Evolutionary conservation across 2,888 invertebrate genomes (phyloP), one percentile per base, ranked within the genome.

Genomic region (Pristionchus arcanus): DNA sequence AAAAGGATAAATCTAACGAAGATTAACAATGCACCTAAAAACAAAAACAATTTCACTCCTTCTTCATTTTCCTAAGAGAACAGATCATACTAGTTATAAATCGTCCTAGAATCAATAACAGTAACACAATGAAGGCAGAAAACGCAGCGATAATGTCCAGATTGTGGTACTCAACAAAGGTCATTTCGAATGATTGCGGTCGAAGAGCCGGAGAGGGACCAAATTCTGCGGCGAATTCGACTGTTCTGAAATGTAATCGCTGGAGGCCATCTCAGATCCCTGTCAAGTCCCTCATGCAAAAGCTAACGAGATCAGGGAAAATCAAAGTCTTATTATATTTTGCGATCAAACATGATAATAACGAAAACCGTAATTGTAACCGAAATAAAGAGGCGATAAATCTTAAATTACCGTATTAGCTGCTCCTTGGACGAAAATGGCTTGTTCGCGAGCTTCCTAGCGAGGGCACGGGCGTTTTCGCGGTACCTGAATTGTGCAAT

Each of bases 191-290:
- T 0, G 86, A 86, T 59, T 34, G 42, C 55, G 86, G 86, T 49
- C 86, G 37, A 59, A 86, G 86, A 9, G 86, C 86, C 0, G 86
- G 63, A 28, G 86, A 49, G 42, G 42, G 7, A 49, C 42, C 42
- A 9, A 49, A 49, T 9, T 49, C 5, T 3, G 42, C 42, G 28
- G 91, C 91, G 81, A 91, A 91, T 71, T 91, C 91, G 2, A 90
- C 89, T 68, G 91, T 83, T 87, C 55, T 88, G 77, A 2, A 21
- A 34, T 37, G 21, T 21, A 55, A 2, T 55, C 19, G 16, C 4
- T 55, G n/a, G n/a, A n/a, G n/a, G n/a, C n/a, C n/a, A n/a, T n/a
- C n/a, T n/a, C n/a, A n/a, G n/a, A n/a, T n/a, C n/a, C n/a, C n/a
- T n/a, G n/a, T n/a, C n/a, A n/a, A n/a, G n/a, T n/a, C n/a, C n/a